A percentile compares a stretch with the other conserved stretches of the same genome.
phyloP scores from a whole-genome alignment of 1,140 invertebrate genomes.

The Magallana angulata region DNA sequence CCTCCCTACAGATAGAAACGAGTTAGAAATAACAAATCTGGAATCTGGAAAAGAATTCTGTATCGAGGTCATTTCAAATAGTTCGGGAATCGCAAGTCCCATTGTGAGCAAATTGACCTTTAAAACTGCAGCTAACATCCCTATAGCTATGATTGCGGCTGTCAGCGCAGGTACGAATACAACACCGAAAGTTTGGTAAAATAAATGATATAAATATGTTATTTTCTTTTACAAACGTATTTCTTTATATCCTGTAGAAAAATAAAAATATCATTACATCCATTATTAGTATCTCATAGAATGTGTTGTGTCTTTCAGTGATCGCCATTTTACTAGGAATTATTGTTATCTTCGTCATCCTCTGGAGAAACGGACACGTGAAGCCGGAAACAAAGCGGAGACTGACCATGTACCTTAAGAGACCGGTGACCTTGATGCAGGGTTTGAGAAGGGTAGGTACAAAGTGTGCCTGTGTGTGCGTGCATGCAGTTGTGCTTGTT shows the following conservation, averaged over 20 bases:
- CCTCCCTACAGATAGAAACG: background rate
- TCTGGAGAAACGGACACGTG: background rate
- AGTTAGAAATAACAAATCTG: background rate
- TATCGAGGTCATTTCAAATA: background rate
- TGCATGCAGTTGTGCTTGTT: no score
- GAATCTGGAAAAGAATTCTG: background rate
- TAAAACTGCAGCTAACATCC: background rate
- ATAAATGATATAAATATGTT: background rate
- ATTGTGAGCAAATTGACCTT: background rate
- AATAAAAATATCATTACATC: background rate
- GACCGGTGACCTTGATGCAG: background rate
- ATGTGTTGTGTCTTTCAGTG: background rate
- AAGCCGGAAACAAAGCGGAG: slow-evolving; percentile 19
- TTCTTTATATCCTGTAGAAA: background rate
- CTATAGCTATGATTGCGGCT: background rate
- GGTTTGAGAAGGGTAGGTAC: background rate
- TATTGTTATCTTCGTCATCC: background rate
- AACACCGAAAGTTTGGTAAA: no score
- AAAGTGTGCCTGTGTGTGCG: no score
- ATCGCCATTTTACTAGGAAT: background rate
- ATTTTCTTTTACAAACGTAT: background rate
- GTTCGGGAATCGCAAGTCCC: background rate
- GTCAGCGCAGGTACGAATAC: background rate
- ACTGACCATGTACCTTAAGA: background rate
- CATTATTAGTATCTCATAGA: background rate